Evolutionary conservation across 2,888 invertebrate species (phyloP), one percentile per base, ranked within the genome.

Genomic region (Drosophila picticornis): DNA sequence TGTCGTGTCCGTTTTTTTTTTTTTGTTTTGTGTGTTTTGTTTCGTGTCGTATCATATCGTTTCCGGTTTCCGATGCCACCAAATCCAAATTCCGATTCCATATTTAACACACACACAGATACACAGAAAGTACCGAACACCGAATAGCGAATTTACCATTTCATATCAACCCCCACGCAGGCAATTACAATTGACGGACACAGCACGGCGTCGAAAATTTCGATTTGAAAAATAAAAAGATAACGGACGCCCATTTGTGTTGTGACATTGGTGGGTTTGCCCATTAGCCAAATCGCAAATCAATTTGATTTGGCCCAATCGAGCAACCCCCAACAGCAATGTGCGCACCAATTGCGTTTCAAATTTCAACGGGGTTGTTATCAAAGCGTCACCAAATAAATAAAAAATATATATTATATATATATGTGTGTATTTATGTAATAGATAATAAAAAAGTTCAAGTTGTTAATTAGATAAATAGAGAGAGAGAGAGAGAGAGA

Each of bases 181-280:
- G 29, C 50, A 46, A 46, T 48, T 57, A 29, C 32, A 53, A 63
- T 60, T 50, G 29, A 72, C 74, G 75, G 55, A 83, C 80, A 83
- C 83, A 81, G 77, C 72, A 68, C 77, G 77, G 85, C 77, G 59
- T 62, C 32, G 65, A 64, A 77, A 75, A 70, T 72, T 19, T 43
- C 40, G 65, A 79, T 77, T 81, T 87, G 84, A 84, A 91, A 89
- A 89, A 86, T 80, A 90, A 91, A 88, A 85, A 91, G 83, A 90
- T 80, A 85, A 80, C 84, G 80, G 77, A 82, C 88, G 88, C 88
- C 88, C 88, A 90, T 63, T 62, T 57, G 56, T 71, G 36, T 19
- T 55, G 55, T 55, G 56, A 56, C 56, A 56, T 56, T 57, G 57
- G 38, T 68, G 69, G 84, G 86, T 90, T 90, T 88, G 85, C 60